These are phyloP conservation scores for Pangasius macronema DNA, from an alignment of 2,797 vertebrate genomes.

Conservation along the genomic window DNA sequence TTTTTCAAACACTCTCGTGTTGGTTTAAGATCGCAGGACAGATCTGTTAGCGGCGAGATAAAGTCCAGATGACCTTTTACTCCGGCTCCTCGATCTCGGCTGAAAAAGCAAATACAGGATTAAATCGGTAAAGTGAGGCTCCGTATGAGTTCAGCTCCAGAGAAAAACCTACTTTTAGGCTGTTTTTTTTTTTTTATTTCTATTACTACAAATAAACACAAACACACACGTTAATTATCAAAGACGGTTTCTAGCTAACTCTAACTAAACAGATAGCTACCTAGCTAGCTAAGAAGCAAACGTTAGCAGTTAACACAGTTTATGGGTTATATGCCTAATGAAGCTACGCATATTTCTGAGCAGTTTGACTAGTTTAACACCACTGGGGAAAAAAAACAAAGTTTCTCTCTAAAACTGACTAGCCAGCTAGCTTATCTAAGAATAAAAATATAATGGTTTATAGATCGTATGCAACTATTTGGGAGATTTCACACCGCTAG, in stretches of 20 bases:
- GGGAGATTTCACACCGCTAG: neutral
- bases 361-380: neutral
- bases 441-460: neutral
- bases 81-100: neutral
- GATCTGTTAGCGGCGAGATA: constrained; percentile 19
- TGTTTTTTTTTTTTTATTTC: neutral
- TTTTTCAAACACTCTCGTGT: constrained; percentile 6
- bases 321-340: neutral
- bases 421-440: neutral
- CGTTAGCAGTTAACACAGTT: neutral
- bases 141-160: neutral
- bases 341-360: neutral
- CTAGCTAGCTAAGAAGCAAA: neutral
- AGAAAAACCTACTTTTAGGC: neutral
- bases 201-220: too few species aligned
- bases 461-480: neutral
- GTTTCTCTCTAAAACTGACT: neutral
- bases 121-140: constrained; percentile 20
- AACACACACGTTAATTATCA: neutral
- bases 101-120: neutral
- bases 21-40: constrained; percentile 23
- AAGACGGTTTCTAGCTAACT: too few species aligned
- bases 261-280: neutral
- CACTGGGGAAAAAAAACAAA: neutral
- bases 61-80: constrained; percentile 42